These are phyloP conservation scores for Mycetomoellerius zeteki DNA, from an alignment of 1,140 invertebrate species.

Conservation along the genomic window DNA sequence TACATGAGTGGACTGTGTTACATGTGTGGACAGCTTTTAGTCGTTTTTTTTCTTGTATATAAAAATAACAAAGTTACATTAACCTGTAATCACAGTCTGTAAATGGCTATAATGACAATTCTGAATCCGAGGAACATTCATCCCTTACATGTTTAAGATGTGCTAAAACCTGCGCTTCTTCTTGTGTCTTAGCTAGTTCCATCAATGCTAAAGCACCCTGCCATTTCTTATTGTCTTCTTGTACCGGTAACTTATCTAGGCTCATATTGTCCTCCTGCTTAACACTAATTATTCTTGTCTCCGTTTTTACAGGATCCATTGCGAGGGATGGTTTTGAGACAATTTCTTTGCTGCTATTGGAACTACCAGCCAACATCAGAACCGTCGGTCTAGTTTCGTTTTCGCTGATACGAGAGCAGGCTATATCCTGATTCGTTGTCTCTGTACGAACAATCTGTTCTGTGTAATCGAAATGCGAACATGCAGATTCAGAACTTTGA, in stretches of 20 bases:
- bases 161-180: conserved; percentile 73
- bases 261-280: conserved; percentile 78
- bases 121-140: conserved; percentile 62
- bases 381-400: conserved; percentile 88
- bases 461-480: neutral
- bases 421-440: conserved; percentile 4
- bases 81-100: conserved; percentile 84
- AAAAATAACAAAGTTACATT: conserved; percentile 68
- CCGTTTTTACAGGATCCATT: conserved; percentile 39
- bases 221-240: conserved; percentile 88
- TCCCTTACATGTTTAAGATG: conserved; percentile 65
- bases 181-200: conserved; percentile 87
- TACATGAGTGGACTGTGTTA: conserved; percentile 22
- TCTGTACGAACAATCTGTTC: neutral
- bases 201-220: conserved; percentile 90
- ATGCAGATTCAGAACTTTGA: conserved; percentile 38
- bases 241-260: conserved; percentile 74
- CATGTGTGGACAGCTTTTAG: conserved; percentile 18
- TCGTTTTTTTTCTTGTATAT: conserved; percentile 56
- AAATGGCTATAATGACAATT: conserved; percentile 80
- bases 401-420: conserved; percentile 75
- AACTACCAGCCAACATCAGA: conserved; percentile 86
- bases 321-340: conserved; percentile 25
- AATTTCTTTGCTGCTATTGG: conserved; percentile 80
- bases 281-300: conserved; percentile 77